phyloP scores from a whole-genome alignment of 2,797 vertebrate genomes.

The Sparus aurata region DNA sequence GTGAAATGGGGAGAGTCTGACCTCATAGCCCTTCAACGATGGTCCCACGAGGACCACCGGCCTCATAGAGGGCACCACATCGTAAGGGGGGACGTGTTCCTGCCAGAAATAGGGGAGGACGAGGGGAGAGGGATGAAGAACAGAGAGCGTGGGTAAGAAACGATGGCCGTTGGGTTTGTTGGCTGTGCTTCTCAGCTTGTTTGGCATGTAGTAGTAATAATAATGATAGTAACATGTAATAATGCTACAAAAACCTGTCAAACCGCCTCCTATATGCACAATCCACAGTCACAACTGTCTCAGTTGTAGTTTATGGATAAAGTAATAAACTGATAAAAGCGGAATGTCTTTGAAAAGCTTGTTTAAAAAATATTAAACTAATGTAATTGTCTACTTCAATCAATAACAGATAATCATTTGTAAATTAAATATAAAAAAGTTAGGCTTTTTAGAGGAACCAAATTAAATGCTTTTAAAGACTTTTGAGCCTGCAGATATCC shows the following conservation, averaged over 20 bases:
- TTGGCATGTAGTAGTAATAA: neutral
- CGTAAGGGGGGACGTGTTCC: constrained; percentile 94
- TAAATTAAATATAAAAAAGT: neutral
- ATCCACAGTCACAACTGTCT: neutral
- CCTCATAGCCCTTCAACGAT: constrained; percentile 98
- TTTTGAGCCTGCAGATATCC: neutral
- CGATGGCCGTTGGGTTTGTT: neutral
- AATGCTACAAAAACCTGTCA: neutral
- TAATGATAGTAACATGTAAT: neutral
- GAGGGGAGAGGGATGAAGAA: constrained; percentile 32
- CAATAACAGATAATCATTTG: neutral
- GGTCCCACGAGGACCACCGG: constrained; percentile 97
- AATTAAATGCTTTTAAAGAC: neutral
- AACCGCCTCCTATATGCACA: neutral
- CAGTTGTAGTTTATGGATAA: neutral
- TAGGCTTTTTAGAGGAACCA: neutral
- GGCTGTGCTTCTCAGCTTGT: neutral
- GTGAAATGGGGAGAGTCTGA: constrained; percentile 69
- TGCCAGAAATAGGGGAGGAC: constrained; percentile 75
- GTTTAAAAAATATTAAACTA: neutral
- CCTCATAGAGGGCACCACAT: constrained; percentile 97
- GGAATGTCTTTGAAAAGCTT: neutral
- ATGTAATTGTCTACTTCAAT: neutral
- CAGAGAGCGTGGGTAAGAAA: constrained; percentile 10
- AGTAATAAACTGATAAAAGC: neutral